Base-by-base conservation (phyloP, 1,140 invertebrate species). In the Sitobion miscanthi region DNA sequence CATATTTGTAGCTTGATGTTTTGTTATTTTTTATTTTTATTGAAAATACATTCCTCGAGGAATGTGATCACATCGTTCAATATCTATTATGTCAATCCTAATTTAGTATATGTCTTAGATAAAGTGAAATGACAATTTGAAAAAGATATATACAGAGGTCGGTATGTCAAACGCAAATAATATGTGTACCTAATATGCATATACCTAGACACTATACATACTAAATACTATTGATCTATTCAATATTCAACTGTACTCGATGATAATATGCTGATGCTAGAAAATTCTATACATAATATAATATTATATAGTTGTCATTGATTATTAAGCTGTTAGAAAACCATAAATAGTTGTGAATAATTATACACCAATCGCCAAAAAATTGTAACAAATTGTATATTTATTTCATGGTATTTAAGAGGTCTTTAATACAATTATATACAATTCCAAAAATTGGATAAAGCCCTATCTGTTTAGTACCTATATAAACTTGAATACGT, bases 161-260 rank as follows among this genome's bases (percentile, higher is more conserved):
- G 9, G 25, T 30, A 69, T 69, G 62, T 69, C 57, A 69, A 52
- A 52, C 9, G 30, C 30, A 69, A 14, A 69, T 69, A 14, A 8
- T n/a, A 7, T n/a, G 30, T n/a, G 0, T 77, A 77, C 5, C 14
- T 77, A 77, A n/a, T 77, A 14, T 30, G n/a, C n/a, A 30, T 62
- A 30, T 54, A 35, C 35, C 35, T 49, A 30, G 14, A 30, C 20
- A 77, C 25, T 54, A 54, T 0, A 30, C 20, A 9, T 62, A 62
- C 62, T 77, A 77, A 77, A n/a, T 35, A 77, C n/a, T 77, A 77
- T 77, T 77, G n/a, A 77, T 77, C 62, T 77, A 77, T n/a, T 77
- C 30, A 77, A 77, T 77, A 77, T n/a, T 77, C 5, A n/a, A n/a
- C 30, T 69, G 14, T n/a, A 21, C 20, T 54, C 52, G 62, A 14